Evolutionary conservation across 1,140 invertebrate genomes (phyloP), one percentile per base, ranked within the genome.

Genomic region (Ganaspis sp.): DNA sequence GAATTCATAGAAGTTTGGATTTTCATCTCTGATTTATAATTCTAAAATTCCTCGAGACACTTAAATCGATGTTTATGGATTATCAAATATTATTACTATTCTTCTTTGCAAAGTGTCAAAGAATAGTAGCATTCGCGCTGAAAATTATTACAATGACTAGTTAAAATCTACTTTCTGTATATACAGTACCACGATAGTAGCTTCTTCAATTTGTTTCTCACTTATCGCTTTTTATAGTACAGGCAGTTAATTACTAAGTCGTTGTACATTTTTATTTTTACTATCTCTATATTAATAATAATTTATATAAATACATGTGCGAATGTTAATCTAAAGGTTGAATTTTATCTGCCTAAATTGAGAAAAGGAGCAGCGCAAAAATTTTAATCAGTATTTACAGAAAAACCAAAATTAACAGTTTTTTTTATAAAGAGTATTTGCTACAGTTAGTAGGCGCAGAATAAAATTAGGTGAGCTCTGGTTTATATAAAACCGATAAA

Each of bases 341-440:
- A 88, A 85, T 84, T 86, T 81, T 86, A 87, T 79, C 77, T 81
- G 80, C 73, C 80, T 78, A 81, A 80, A 83, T 83, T 71, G 75
- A 85, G 78, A 73, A 86, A 76, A 75, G 80, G 83, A 80, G 74
- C 76, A 82, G 81, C 81, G 79, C 81, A 84, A 76, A 86, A 79
- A 82, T 85, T 79, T 86, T 82, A 73, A 76, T 86, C 84, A 72
- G 76, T 89, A 90, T 90, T 87, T 90, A 90, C 87, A 90, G 82
- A 85, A 84, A 87, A 88, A 89, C 85, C 88, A 89, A 89, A 88
- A 49, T 49, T 88, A 87, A 89, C 89, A 88, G 85, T 88, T 83
- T 78, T 86, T 84, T 83, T 85, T 89, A 88, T 76, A 88, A 90
- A 90, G 88, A 89, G 88, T 88, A 85, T 88, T 88, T 82, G 85